Conservation (phyloP, 1,140 invertebrate genomes). For the Macrotrachela quadricornifera region DNA sequence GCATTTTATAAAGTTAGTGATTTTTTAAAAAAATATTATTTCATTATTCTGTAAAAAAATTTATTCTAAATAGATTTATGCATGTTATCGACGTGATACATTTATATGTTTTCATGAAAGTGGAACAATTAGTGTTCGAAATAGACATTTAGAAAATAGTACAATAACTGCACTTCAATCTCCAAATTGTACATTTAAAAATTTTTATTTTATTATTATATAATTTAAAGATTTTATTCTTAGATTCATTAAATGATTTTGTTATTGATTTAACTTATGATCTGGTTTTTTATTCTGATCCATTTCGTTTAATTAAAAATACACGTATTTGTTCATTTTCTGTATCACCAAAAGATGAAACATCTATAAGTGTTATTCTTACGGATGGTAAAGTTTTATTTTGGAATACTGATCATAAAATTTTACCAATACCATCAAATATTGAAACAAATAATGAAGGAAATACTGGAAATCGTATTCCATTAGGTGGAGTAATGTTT, state of each 20-base stretch:
- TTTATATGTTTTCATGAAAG: constrained; percentile 38
- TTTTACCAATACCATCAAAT: no score
- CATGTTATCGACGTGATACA: constrained; percentile 40
- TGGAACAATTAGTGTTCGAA: constrained; percentile 16
- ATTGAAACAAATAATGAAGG: no score
- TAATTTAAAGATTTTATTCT: no score
- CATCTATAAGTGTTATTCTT: constrained; percentile 32
- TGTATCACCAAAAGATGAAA: constrained; percentile 35
- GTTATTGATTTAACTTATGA: no score
- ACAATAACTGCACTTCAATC: no score
- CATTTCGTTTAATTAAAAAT: constrained; percentile 37
- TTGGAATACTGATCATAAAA: no score
- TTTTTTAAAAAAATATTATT: constrained; percentile 30
- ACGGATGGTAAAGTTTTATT: constrained; percentile 35
- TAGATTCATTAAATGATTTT: no score
- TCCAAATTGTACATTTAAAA: no score
- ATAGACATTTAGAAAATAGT: no score
- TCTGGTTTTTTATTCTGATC: constrained; percentile 35
- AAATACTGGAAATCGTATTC: no score
- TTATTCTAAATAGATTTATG: constrained; percentile 31
- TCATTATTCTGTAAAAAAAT: constrained; percentile 15
- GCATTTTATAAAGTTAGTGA: constrained; percentile 30
- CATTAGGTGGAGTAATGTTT: constrained; percentile 12
- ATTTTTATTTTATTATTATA: no score
- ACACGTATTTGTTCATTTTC: constrained; percentile 34